Evolutionary conservation across 2,888 invertebrate genomes (phyloP), one percentile per base, ranked within the genome.

Genomic region (Agrochola lychnidis): DNA sequence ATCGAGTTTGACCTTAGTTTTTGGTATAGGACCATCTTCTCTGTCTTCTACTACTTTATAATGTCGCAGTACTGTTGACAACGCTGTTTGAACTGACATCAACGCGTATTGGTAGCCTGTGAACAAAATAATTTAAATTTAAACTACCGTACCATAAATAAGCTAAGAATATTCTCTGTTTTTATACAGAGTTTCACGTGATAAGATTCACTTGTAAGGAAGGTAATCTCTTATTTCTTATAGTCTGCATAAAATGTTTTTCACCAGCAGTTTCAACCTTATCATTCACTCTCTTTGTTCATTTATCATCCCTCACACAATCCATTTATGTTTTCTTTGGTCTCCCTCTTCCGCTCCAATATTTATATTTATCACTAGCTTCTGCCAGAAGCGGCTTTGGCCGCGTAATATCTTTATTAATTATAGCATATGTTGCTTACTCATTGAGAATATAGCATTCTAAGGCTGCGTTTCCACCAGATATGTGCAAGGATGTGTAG

Each of bases 21-120:
- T 88, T 3, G 96, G 95, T 2, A 87, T 79, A 0, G 92, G 90
- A 10, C 91, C 88, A 2, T 78, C 66, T 81, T 95, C 94, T 56
- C 81, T 81, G 2, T 93, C 93, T 12, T 90, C 92, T 0, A 95
- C 87, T 0, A 96, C 89, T 77, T 89, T 91, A 85, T 91, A 95
- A 4, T 87, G 85, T 14, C 95, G 91, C 3, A 95, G 73, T 4
- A 95, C 82, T 0, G 92, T 78, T 14, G 94, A 83, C 16, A 96
- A 40, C 0, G 93, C 92, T 5, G 94, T 93, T 84, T 95, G 96
- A 3, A 96, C 81, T n/a, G 96, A 96, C 94, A 95, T 94, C 72
- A 96, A 76, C 0, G 96, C 96, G 83, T 96, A 96, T 81, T 95
- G 96, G 82, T 94, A 96, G 56, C 96, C 96, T 96, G 91, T 1